Evolutionary conservation across 2,113 vertebrate genomes (phyloP).

Genomic region (Xiphias gladius): DNA sequence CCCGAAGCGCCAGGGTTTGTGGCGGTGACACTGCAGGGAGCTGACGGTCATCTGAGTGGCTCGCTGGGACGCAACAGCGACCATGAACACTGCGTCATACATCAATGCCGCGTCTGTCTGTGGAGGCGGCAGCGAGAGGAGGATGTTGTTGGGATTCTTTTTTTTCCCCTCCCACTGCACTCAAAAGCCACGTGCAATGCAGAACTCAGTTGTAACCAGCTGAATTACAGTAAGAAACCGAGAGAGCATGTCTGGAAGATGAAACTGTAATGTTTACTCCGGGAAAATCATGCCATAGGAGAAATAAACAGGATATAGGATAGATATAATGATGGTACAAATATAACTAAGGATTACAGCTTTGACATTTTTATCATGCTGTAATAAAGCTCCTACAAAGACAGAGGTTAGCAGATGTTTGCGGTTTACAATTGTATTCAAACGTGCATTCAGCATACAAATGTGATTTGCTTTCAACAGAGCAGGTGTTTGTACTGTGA

Average conservation of each 20-base stretch:
- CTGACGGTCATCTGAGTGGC: constrained; percentile 95
- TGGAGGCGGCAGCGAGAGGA: neutral
- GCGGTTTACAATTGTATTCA: constrained; percentile 4
- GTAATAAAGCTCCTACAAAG: constrained; percentile 17
- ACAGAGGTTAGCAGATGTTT: constrained; percentile 29
- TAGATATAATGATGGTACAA: neutral
- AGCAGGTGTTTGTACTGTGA: constrained; percentile 2
- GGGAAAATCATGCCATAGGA: neutral
- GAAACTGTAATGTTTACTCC: neutral
- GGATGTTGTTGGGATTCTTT: neutral
- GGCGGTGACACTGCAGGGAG: constrained; percentile 97
- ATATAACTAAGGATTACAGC: constrained; percentile 4
- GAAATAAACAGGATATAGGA: neutral
- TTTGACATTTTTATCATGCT: constrained; percentile 7
- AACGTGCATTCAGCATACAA: constrained; percentile 10
- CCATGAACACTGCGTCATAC: constrained; percentile 97
- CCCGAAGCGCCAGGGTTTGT: constrained; percentile 98
- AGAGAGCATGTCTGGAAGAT: constrained; percentile 1
- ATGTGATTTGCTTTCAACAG: constrained; percentile 22
- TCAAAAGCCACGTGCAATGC: neutral
- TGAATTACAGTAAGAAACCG: neutral
- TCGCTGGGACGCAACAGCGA: constrained; percentile 92
- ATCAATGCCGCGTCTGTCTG: constrained; percentile 97
- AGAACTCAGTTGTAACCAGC: constrained; percentile 10
- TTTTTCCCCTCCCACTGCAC: too few species aligned